Evolutionary conservation across 2,113 vertebrate genomes (phyloP), one percentile per base, ranked within the genome.

Genomic region (Anguilla japonica): DNA sequence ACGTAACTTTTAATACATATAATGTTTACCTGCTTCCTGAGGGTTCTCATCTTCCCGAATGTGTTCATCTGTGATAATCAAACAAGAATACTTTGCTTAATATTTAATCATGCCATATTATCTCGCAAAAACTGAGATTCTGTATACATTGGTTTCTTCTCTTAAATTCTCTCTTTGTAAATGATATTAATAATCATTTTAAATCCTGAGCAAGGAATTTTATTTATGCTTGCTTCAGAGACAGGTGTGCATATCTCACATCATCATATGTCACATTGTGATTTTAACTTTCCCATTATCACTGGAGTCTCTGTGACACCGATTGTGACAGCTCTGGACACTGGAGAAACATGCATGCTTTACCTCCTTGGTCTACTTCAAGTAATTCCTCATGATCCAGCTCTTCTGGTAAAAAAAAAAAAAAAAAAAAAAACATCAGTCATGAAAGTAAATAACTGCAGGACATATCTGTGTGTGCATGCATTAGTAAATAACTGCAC

Each of bases 1-100:
- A 1, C 8, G 5, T 2, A 46, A 4, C 2, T 46, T 8, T 46
- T 8, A 46, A 60, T 22, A 71, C 20, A 71, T n/a, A 22, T 8
- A 3, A 71, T 7, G 22, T 75, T 75, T 85, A 85, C 84, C 90
- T 92, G 0, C 26, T 60, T 85, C 84, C 84, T 80, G 43, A 80
- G 29, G 43, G n/a, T 41, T 41, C 26, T 40, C 57, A n/a, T 81
- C 22, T 41, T 85, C 85, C 56, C 16, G 9, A 43, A 40, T 9
- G 43, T n/a, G 16, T 9, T 16, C 84, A 57, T 50, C 85, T 82
- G 85, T 7, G 7, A 67, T 13, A 79, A 71, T 34, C 41, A 46
- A 85, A 85, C 13, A 57, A 50, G 5, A 85, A 86, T 63, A 82
- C 29, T 34, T 53, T 34, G 5, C 5, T 81, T 81, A 67, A 43